Evolutionary conservation across 2,797 vertebrate species (phyloP).

Genomic region (Rhinatrema bivittatum): DNA sequence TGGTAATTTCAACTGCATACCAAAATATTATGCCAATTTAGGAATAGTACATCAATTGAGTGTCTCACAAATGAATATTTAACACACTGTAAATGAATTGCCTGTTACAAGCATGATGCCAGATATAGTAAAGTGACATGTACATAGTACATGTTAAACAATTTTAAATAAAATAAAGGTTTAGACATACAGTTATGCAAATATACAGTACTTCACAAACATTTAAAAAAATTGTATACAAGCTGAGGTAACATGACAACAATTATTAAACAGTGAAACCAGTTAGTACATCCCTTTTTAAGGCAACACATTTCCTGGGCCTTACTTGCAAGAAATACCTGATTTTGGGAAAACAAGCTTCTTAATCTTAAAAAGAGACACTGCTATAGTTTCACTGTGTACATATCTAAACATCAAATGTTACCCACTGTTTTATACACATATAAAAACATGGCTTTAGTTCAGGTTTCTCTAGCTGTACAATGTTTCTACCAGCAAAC

Average conservation of each 20-base stretch:
- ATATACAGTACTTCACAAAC: slow-evolving; percentile 66
- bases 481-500: slow-evolving; percentile 56
- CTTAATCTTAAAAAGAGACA: slow-evolving; percentile 33
- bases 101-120: slow-evolving; percentile 80
- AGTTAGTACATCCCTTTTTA: slow-evolving; percentile 50
- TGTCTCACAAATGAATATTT: slow-evolving; percentile 61
- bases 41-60: slow-evolving; percentile 58
- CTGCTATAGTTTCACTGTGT: slow-evolving; percentile 53
- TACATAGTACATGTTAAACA: slow-evolving; percentile 68
- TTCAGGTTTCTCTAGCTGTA: slow-evolving; percentile 56
- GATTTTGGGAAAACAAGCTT: neutral
- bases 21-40: slow-evolving; percentile 50
- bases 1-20: slow-evolving; percentile 50
- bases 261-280: slow-evolving; percentile 62
- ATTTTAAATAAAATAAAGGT: slow-evolving; percentile 76
- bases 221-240: slow-evolving; percentile 50
- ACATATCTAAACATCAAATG: slow-evolving; percentile 51
- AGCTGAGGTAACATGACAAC: slow-evolving; percentile 68
- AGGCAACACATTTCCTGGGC: slow-evolving; percentile 24
- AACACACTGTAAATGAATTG: slow-evolving; percentile 58
- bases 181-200: slow-evolving; percentile 62
- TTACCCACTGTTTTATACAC: slow-evolving; percentile 47
- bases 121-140: slow-evolving; percentile 69
- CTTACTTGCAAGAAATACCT: neutral
- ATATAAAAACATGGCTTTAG: slow-evolving; percentile 69